Percentiles rank a stretch among this genome's conserved stretches.
phyloP scores from a whole-genome alignment of 2,888 invertebrate genomes.

The Chloromyia formosa region DNA sequence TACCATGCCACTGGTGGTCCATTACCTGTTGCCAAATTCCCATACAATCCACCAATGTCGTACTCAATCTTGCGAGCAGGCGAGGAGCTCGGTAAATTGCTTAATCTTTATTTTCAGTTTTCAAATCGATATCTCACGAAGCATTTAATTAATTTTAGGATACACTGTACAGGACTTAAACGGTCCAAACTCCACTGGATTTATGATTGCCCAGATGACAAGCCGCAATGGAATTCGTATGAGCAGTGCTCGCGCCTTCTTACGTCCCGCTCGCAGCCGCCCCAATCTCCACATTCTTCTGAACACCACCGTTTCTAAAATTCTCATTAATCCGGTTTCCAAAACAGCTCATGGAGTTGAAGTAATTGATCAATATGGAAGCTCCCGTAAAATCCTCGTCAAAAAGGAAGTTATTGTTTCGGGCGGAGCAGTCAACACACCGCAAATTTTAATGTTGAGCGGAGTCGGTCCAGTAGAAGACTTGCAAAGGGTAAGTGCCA shows the following conservation, averaged over 20 bases:
- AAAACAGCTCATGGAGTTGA: conserved; percentile 83
- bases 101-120: background rate
- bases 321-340: conserved; percentile 78
- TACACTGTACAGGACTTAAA: conserved; percentile 82
- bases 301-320: conserved; percentile 80
- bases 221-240: conserved; percentile 85
- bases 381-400: conserved; percentile 72
- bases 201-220: conserved; percentile 88
- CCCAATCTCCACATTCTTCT: conserved; percentile 84
- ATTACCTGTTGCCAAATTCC: conserved; percentile 81
- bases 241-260: conserved; percentile 82
- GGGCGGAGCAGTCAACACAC: conserved; percentile 90
- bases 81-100: conserved; percentile 74
- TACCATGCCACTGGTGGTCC: conserved; percentile 83
- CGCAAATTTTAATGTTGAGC: conserved; percentile 89
- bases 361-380: conserved; percentile 64
- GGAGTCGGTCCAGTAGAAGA: conserved; percentile 85
- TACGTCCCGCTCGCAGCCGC: conserved; percentile 79
- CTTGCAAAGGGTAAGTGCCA: conserved; percentile 66
- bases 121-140: too few species aligned
- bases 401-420: conserved; percentile 81
- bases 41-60: conserved; percentile 85
- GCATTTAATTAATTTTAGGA: too few species aligned
- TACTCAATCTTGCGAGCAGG: conserved; percentile 79
- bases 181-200: conserved; percentile 82